Evolutionary conservation across 2,113 vertebrate genomes (phyloP), one percentile per base, ranked within the genome.

Genomic region (Hylia prasina): DNA sequence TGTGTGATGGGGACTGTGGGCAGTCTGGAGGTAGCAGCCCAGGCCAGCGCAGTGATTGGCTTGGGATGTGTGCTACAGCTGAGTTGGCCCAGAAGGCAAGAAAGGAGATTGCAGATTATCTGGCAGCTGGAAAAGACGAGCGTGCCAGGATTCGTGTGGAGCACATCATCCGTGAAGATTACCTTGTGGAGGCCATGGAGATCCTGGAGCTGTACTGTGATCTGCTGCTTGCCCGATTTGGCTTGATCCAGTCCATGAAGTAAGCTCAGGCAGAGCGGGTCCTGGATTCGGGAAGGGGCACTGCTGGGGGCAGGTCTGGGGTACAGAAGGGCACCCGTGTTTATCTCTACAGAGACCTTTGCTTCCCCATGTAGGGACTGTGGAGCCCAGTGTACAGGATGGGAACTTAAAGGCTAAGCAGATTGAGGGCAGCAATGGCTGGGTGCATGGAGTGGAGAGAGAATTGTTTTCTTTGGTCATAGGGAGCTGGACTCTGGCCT

Each of bases 201-300:
- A 99, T 99, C 97, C 97, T 99, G 94, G 99, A 99, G 97, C 97
- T 99, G 48, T 99, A 99, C 96, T 99, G 99, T 57, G 99, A 99
- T 84, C 97, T 99, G 82, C 98, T 99, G 69, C 96, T 99, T 45
- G 98, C 99, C 44, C 99, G 99, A 33, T 99, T 99, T 85, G 99
- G 99, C 93, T 98, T 99, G 90, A 99, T 99, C 87, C 99, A 99
- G 84, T 99, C 99, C 14, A 99, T 99, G 99, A 99, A 99, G 99
- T 99, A 97, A 99, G 96, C 64, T 68, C n/a, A 57, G 48, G 21
- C 5, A 23, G 58, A 48, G 47, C 25, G 77, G 50, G 48, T 61
- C 33, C 33, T 75, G 69, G 40, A 21, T 31, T 48, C 9, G 5
- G 86, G 75, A 66, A 25, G 19, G 30, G 40, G 25, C 17, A 2